Evolutionary conservation across 2,797 vertebrate genomes (phyloP), one percentile per base, ranked within the genome.

Genomic region (Helarctos malayanus): DNA sequence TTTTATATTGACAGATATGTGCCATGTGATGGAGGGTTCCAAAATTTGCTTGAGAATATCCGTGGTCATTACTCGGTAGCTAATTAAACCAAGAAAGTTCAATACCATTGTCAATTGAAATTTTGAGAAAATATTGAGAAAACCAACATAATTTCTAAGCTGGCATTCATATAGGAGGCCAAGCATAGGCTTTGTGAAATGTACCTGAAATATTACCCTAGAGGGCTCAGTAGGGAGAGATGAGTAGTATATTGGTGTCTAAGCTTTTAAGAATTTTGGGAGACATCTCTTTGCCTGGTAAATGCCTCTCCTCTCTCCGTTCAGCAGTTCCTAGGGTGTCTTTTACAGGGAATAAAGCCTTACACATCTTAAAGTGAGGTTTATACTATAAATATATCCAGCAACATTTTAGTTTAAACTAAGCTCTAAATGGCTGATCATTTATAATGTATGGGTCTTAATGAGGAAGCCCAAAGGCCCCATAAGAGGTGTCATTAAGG

Each of bases 51-150:
- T 75, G 49, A 78, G 56, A 80, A 3, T 47, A 91, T 86, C n/a
- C 1, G 25, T 81, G 63, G 7, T 88, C 32, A 63, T 93, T 59
- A 69, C 5, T 73, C 27, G 47, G 45, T 68, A 71, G 18, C 52
- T 81, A 81, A 94, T 89, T 68, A 96, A 96, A 71, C 57, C n/a
- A 12, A 61, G 56, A 90, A 87, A 87, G 35, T 79, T 79, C 63
- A 61, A 16, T 49, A 35, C n/a, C 2, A 83, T 94, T 68, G 29
- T 61, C 27, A 35, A 9, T 38, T 82, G 54, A 76, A 89, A 81
- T 75, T 23, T 79, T 8, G 27, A 76, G 4, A 49, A 82, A 91
- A 75, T 32, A 68, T 41, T 21, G 7, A 89, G 52, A 81, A 92
- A 65, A 41, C 1, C 23, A 75, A 25, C 19, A 73, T 47, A 81